phyloP scores from a whole-genome alignment of 2,797 vertebrate genomes.

The Huso huso region DNA sequence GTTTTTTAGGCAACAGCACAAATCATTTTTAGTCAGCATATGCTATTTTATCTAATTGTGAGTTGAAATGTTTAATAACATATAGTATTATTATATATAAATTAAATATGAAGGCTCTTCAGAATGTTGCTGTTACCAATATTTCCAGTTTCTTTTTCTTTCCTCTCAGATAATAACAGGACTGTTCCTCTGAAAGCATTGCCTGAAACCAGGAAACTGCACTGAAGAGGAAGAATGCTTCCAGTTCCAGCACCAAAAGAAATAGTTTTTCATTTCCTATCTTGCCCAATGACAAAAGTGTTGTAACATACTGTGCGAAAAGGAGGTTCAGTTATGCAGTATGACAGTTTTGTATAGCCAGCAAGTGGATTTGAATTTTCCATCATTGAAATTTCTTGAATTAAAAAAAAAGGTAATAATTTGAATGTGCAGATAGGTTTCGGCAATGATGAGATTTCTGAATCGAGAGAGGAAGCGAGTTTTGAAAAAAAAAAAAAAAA shows the following conservation, averaged over 20 bases:
- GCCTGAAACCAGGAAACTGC: slow-evolving; percentile 88
- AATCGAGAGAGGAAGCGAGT: slow-evolving; percentile 62
- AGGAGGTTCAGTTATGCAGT: slow-evolving; percentile 73
- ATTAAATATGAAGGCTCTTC: no score
- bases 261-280: slow-evolving; percentile 71
- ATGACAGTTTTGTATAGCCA: slow-evolving; percentile 65
- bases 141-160: slow-evolving; percentile 14
- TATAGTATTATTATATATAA: no score
- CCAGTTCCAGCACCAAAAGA: slow-evolving; percentile 76
- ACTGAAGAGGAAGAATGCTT: slow-evolving; percentile 84
- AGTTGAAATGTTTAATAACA: no score
- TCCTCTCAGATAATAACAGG: slow-evolving; percentile 76
- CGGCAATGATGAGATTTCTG: slow-evolving; percentile 51
- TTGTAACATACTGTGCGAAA: slow-evolving; percentile 77
- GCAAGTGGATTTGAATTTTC: slow-evolving; percentile 53
- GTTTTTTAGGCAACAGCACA: no score
- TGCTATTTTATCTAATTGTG: no score
- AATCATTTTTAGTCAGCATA: no score
- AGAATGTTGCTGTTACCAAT: no score
- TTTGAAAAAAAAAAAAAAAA: slow-evolving; percentile 54
- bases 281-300: slow-evolving; percentile 65
- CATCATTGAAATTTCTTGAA: slow-evolving; percentile 67
- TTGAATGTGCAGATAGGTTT: slow-evolving; percentile 73
- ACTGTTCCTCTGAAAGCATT: slow-evolving; percentile 82
- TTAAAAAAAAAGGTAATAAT: slow-evolving; percentile 56